A percentile compares a stretch with the other conserved stretches of the same genome.
Conservation (phyloP, 2,888 invertebrate species). For the Elmis aenea region DNA sequence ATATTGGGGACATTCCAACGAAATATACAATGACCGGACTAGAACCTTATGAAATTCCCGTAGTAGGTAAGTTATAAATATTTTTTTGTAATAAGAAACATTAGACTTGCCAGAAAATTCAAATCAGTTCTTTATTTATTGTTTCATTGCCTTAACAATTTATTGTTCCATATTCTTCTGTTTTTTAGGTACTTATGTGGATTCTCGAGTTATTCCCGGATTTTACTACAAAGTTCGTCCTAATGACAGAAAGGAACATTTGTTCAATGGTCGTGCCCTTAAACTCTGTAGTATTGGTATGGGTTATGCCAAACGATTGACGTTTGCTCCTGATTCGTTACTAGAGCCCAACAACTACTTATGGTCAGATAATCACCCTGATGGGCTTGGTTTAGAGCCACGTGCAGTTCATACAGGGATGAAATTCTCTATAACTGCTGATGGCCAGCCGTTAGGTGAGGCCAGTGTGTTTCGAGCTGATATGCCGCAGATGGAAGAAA, state of each 20-base stretch:
- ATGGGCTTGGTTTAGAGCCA: conserved; percentile 65
- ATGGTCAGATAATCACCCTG: conserved; percentile 73
- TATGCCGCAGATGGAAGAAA: conserved; percentile 62
- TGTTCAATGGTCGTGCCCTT: conserved; percentile 62
- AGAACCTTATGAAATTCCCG: conserved; percentile 60
- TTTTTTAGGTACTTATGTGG: conserved; percentile 62
- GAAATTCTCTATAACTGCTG: conserved; percentile 58
- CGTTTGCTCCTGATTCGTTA: conserved; percentile 62
- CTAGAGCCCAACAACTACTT: conserved; percentile 62
- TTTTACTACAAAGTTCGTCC: conserved; percentile 68
- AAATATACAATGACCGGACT: conserved; percentile 60
- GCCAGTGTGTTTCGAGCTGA: conserved; percentile 65
- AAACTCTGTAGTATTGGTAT: conserved; percentile 62
- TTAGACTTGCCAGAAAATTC: neutral
- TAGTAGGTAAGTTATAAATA: conserved; percentile 54
- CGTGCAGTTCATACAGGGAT: conserved; percentile 62
- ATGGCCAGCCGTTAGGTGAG: conserved; percentile 58
- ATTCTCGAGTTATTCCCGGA: conserved; percentile 66
- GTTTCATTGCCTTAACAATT: neutral
- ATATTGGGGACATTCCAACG: conserved; percentile 61
- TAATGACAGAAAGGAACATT: conserved; percentile 57
- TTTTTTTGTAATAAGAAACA: neutral
- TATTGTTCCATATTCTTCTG: neutral
- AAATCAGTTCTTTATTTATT: no score
- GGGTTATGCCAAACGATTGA: conserved; percentile 72